Evolutionary conservation across 2,113 vertebrate species (phyloP).

Genomic region (Saccopteryx bilineata): DNA sequence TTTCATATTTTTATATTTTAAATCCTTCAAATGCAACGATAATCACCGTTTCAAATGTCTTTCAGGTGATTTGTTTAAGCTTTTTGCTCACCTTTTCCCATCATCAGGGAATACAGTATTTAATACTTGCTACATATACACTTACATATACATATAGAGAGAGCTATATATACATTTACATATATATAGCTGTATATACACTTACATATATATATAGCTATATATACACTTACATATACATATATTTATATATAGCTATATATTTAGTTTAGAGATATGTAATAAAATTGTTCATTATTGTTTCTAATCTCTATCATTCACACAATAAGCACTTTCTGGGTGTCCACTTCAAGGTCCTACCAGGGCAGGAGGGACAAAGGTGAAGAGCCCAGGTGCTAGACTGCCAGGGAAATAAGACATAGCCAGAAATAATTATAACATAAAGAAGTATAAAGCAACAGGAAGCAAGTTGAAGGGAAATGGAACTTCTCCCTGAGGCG

Average conservation of each 20-base stretch:
- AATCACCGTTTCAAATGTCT: background rate
- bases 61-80: background rate
- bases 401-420: background rate
- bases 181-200: background rate
- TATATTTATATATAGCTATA: background rate
- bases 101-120: background rate
- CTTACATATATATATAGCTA: background rate
- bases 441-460: background rate
- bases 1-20: background rate
- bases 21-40: background rate
- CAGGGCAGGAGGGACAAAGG: background rate
- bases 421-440: slow-evolving; percentile 29
- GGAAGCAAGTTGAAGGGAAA: background rate
- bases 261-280: background rate
- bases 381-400: background rate
- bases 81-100: background rate
- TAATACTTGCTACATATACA: background rate
- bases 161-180: background rate
- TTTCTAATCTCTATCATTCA: slow-evolving; percentile 7
- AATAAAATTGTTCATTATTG: background rate
- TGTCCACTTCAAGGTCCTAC: background rate
- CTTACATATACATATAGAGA: background rate
- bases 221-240: background rate
- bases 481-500: background rate
- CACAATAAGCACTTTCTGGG: background rate